These are phyloP conservation scores for Xanthia icteritia DNA, from an alignment of 2,888 invertebrate genomes.

Conservation along the genomic window DNA sequence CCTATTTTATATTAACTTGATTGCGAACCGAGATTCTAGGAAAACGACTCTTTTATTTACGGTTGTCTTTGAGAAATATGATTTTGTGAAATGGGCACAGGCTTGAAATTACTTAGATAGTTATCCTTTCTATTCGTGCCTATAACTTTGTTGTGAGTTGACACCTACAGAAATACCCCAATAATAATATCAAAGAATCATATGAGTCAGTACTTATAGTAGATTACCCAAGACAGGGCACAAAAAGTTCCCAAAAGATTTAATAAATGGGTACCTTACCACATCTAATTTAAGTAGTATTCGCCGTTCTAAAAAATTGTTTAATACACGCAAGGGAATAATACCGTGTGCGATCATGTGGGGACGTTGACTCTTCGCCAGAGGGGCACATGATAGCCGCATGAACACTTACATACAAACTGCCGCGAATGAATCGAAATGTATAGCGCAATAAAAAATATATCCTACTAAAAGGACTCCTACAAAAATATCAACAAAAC, in stretches of 20 bases:
- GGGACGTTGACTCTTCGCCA: conserved; percentile 72
- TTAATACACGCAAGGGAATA: conserved; percentile 74
- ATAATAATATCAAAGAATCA: not conserved
- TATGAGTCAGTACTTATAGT: not conserved
- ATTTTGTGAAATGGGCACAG: conserved; percentile 9
- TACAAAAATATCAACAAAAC: conserved; percentile 23
- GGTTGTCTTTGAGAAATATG: conserved; percentile 65
- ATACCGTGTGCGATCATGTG: conserved; percentile 65
- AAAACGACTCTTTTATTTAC: conserved; percentile 63
- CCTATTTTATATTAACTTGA: conserved; percentile 72
- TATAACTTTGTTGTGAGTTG: not conserved
- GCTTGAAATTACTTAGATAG: not conserved
- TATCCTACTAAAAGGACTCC: conserved; percentile 26
- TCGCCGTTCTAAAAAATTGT: conserved; percentile 68
- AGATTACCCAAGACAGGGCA: not conserved
- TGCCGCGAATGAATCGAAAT: conserved; percentile 57
- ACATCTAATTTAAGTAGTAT: conserved; percentile 32
- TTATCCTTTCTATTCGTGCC: not conserved
- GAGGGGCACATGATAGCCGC: conserved; percentile 60
- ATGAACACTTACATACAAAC: conserved; percentile 60
- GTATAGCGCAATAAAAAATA: conserved; percentile 46
- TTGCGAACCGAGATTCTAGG: conserved; percentile 62
- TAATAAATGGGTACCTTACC: conserved; percentile 9
- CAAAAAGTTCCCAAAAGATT: conserved; percentile 22
- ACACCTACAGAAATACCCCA: not conserved